These are phyloP conservation scores for Sanderia malayensis DNA, from an alignment of 30 jellyfish, hydroid and myxozoan genomes.

Conservation along the genomic window DNA sequence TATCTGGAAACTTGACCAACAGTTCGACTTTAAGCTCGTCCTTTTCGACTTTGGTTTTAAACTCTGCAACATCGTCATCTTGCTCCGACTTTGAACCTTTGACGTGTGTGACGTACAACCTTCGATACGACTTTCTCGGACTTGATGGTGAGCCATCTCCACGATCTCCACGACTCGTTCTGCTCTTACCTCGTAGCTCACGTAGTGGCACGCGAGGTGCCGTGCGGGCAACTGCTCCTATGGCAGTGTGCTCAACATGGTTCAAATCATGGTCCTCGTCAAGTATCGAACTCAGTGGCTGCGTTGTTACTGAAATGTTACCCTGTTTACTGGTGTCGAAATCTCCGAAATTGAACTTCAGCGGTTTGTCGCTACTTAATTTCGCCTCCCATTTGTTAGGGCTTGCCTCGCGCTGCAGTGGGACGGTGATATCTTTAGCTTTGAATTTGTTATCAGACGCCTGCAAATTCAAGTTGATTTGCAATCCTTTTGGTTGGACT, in stretches of 20 bases:
- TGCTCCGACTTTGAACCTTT: conserved; percentile 75
- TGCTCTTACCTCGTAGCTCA: conserved; percentile 76
- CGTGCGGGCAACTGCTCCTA: conserved; percentile 60
- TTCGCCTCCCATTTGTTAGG: conserved; percentile 8
- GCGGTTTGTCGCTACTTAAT: conserved; percentile 33
- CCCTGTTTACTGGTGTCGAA: conserved; percentile 19
- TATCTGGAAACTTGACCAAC: conserved; percentile 40
- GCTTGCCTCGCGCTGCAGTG: conserved; percentile 3
- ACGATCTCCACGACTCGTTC: conserved; percentile 64
- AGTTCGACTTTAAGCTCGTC: conserved; percentile 90
- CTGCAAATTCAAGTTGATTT: conserved; percentile 49
- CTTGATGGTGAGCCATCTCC: conserved; percentile 89
- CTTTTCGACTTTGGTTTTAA: conserved; percentile 69
- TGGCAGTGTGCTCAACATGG: conserved; percentile 63
- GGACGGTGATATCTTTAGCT: conserved; percentile 16
- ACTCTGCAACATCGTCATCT: conserved; percentile 46
- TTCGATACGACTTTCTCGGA: conserved; percentile 93
- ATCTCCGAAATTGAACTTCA: conserved; percentile 28
- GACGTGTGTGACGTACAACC: conserved; percentile 91
- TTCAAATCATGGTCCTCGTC: conserved; percentile 21
- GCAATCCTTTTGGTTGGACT: conserved; percentile 62
- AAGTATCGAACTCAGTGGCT: conserved; percentile 22
- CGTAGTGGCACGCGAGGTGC: conserved; percentile 60
- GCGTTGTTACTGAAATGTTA: conserved; percentile 22
- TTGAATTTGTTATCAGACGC: conserved; percentile 59